Evolutionary conservation across 2,888 invertebrate genomes (phyloP).

Genomic region (Habrosyne pyritoides): DNA sequence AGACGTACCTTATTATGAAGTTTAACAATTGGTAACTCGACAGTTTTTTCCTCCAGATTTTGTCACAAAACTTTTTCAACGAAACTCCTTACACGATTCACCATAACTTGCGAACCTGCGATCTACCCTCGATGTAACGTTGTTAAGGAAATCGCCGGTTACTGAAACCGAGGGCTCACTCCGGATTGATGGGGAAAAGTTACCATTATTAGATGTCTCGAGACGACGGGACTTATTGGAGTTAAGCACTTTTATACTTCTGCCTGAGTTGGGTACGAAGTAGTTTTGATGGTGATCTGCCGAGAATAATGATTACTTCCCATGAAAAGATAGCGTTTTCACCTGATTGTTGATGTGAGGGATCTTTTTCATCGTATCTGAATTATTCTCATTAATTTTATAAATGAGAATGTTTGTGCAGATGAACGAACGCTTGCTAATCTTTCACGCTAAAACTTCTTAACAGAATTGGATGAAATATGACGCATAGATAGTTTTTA

Average conservation of each 20-base stretch:
- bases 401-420: too few species aligned
- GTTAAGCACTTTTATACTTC: background rate
- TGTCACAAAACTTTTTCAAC: conserved; percentile 3
- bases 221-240: background rate
- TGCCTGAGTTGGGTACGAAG: background rate
- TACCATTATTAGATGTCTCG: background rate
- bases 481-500: too few species aligned
- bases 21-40: too few species aligned
- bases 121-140: conserved; percentile 30
- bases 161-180: background rate
- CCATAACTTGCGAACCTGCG: background rate
- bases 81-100: background rate
- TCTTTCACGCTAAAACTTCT: too few species aligned
- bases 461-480: too few species aligned
- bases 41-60: too few species aligned
- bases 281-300: background rate
- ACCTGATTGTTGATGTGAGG: too few species aligned
- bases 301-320: conserved; percentile 1
- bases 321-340: too few species aligned
- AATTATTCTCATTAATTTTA: too few species aligned
- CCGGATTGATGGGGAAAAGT: background rate
- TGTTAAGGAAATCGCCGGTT: conserved; percentile 54
- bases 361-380: too few species aligned
- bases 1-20: too few species aligned
- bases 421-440: too few species aligned